These are phyloP conservation scores for Liparis tanakae DNA, from an alignment of 2,797 vertebrate genomes.

Conservation along the genomic window DNA sequence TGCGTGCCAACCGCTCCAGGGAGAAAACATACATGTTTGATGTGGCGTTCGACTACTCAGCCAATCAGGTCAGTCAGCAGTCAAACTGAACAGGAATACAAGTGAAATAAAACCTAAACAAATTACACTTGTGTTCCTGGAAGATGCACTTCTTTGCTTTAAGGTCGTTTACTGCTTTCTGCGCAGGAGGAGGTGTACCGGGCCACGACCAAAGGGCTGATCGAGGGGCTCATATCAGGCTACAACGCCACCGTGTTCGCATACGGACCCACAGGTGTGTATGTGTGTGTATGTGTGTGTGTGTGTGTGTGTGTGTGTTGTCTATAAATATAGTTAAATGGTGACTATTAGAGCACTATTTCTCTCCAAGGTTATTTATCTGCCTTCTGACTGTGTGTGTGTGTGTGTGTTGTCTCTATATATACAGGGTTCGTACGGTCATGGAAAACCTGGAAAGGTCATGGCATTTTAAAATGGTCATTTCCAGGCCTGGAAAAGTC, in stretches of 20 bases:
- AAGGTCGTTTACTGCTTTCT: background rate
- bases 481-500: no score
- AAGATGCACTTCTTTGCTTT: background rate
- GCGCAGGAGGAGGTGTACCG: conserved; percentile 91
- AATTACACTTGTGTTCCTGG: background rate
- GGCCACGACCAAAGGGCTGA: conserved; percentile 89
- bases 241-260: conserved; percentile 94
- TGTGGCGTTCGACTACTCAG: conserved; percentile 89
- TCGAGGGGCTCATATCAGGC: conserved; percentile 91
- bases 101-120: background rate
- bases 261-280: conserved; percentile 92
- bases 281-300: conserved; percentile 31
- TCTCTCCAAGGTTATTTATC: conserved; percentile 11
- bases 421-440: no score
- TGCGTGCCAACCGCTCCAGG: conserved; percentile 89
- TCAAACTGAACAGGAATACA: background rate
- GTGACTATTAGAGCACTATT: background rate
- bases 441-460: no score
- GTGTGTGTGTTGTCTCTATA: conserved; percentile 4
- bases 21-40: conserved; percentile 95
- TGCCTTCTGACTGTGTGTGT: conserved; percentile 12
- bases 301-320: conserved; percentile 16
- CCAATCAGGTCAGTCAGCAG: conserved; percentile 83
- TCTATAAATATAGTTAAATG: no score
- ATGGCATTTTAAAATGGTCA: no score